Evolutionary conservation across 1,140 invertebrate species (phyloP).

Genomic region (Gryllus bimaculatus): DNA sequence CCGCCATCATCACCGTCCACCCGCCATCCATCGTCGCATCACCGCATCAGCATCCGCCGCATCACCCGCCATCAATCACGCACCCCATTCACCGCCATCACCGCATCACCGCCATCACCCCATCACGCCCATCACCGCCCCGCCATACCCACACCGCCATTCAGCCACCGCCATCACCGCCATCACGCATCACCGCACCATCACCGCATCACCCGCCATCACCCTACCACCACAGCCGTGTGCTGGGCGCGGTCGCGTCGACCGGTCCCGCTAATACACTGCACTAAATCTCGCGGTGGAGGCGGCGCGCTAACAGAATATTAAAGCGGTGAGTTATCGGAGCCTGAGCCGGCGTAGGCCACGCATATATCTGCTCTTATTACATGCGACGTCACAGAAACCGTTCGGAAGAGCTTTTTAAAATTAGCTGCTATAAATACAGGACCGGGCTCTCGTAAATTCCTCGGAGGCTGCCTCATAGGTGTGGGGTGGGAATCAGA

Average conservation of each 20-base stretch:
- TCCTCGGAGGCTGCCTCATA: background rate
- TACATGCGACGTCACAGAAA: background rate
- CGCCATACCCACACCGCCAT: too few relatives aligned
- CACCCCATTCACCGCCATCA: too few relatives aligned
- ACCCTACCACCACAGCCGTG: background rate
- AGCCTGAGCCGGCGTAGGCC: background rate
- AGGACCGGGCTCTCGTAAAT: background rate
- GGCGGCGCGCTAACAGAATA: background rate
- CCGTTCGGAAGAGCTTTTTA: background rate
- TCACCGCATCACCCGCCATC: too few relatives aligned
- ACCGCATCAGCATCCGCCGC: too few relatives aligned
- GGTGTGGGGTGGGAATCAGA: background rate
- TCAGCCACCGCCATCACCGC: too few relatives aligned
- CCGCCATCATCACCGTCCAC: too few relatives aligned
- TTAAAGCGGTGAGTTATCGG: slow-evolving; percentile 3
- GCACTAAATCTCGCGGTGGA: background rate
- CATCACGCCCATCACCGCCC: too few relatives aligned
- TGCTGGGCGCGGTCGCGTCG: background rate
- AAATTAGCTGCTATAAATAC: slow-evolving; percentile 2
- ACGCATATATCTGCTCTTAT: background rate
- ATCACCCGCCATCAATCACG: too few relatives aligned
- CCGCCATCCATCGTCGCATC: too few relatives aligned
- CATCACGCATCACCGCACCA: too few relatives aligned
- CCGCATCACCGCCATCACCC: too few relatives aligned
- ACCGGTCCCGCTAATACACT: slow-evolving; percentile 2